Base-by-base conservation (phyloP, 23 tunicate genomes). In the Halocynthia aurantium region DNA sequence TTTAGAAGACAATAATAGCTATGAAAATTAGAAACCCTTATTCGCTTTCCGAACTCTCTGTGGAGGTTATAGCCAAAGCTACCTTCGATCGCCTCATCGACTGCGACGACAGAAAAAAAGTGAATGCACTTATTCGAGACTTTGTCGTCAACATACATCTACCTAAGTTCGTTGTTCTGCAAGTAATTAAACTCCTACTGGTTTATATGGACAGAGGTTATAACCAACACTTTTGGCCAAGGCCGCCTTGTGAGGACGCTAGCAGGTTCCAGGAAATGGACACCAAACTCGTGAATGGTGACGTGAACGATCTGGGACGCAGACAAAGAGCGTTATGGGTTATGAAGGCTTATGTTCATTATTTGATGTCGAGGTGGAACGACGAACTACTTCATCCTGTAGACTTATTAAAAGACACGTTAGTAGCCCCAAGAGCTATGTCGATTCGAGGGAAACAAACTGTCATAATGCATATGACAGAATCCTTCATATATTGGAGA, bases 351-450 rank as follows among this genome's bases (percentile, higher is more conserved):
- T 6, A 22, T 17, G 54, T 81, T 7, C 77, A 81, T 52, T 73
- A 55, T 64, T 54, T 82, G 49, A 73, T 82, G 78, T 67, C 86
- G 8, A 61, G 57, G 31, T 82, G 86, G 86, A 63, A 51, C 50
- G 62, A 82, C 20, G 52, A 19, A 65, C 70, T 8, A 65, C 19
- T 65, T 20, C 31, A 20, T 40, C 70, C 70, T 8, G 49, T 20
- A 65, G 9, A 65, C 31, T 65, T 65, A 5, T 15, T 65, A 20
- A 40, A 65, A 65, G 70, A 65, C 0, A 49, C 22, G 49, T 40
- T 40, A 9, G 70, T 65, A 9, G 22, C 70, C 49, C n/a, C n/a
- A 5, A 50, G 62, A 64, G 17, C 72, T 19, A 8, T 62, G n/a
- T 11, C 72, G 58, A 8, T 56, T 53, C 72, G 51, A 44, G 18